Base-by-base conservation (phyloP, 2,113 vertebrate species). In the Lamprologus tigripictilis region DNA sequence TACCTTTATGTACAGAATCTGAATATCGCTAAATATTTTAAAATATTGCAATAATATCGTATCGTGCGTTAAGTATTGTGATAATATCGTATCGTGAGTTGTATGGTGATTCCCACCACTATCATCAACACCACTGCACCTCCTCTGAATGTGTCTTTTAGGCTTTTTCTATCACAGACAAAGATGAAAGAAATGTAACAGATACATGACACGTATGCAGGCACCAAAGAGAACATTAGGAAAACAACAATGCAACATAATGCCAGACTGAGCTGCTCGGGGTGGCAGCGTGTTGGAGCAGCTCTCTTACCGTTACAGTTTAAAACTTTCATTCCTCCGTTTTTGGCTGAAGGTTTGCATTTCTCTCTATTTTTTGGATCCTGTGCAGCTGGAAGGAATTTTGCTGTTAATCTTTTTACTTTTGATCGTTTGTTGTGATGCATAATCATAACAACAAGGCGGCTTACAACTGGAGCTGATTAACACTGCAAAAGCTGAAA, bases 51-150 rank as follows among this genome's bases (percentile, higher is more conserved):
- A 45, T 45, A 45, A 42, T 42, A 40, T 37, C 4, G 4, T 37
- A 37, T 37, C 9, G 9, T 37, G 35, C 0, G 35, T 37, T 37
- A 37, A 37, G 2, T 10, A 37, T 37, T 37, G 9, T 10, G 9
- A 37, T 37, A 37, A 37, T 37, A 40, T 42, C 40, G 12, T 42
- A 42, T 42, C 5, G 3, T 2, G 12, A 5, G 40, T 6, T 14
- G 42, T 45, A 0, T 45, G 42, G 42, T 2, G 42, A 45, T 14
- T 45, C 42, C 42, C 42, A 45, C 12, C 42, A 14, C 2, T 45
- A 4, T 35, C 61, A 12, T 66, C 58, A 13, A 1, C 33, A 21
- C 19, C 31, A 37, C 61, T 35, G 33, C 19, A 21, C 33, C 33
- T 21, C 61, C 11, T 13, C 61, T 21, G 4, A 37, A 68, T 37